Evolutionary conservation across 2,113 vertebrate species (phyloP).

Genomic region (Platycercus adscitus): DNA sequence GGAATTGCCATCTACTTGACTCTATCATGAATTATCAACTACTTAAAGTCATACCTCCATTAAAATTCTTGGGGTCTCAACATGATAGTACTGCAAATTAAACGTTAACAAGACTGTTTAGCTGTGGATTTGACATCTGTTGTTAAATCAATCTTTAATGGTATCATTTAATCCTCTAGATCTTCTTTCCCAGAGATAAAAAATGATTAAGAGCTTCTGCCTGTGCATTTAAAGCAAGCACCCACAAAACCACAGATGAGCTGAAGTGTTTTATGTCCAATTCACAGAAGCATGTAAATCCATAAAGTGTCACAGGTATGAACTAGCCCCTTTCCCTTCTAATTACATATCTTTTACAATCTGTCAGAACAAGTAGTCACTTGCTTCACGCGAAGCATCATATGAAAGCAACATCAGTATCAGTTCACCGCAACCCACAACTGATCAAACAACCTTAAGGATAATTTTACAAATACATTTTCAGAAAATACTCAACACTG

Average conservation of each 20-base stretch:
- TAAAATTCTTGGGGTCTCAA: not conserved
- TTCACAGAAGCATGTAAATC: not conserved
- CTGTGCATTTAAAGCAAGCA: not conserved
- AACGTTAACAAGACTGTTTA: not conserved
- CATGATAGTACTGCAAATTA: not conserved
- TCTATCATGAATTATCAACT: not conserved
- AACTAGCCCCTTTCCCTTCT: not conserved
- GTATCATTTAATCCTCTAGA: not conserved
- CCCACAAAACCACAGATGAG: not conserved
- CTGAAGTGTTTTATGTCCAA: not conserved
- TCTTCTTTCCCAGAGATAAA: not conserved
- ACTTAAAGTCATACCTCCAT: not conserved
- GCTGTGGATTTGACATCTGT: not conserved
- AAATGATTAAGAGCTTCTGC: not conserved
- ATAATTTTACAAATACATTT: not conserved
- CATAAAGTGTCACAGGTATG: constrained; percentile 9
- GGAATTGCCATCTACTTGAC: not conserved
- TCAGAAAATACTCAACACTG: not conserved
- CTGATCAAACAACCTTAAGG: not conserved
- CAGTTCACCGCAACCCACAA: not conserved
- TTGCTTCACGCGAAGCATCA: not conserved
- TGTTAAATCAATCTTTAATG: not conserved
- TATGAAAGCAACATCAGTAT: not conserved
- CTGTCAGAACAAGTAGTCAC: not conserved
- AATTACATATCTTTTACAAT: not conserved